Evolutionary conservation across 2,797 vertebrate genomes (phyloP).

Genomic region (Lagocephalus sceleratus): DNA sequence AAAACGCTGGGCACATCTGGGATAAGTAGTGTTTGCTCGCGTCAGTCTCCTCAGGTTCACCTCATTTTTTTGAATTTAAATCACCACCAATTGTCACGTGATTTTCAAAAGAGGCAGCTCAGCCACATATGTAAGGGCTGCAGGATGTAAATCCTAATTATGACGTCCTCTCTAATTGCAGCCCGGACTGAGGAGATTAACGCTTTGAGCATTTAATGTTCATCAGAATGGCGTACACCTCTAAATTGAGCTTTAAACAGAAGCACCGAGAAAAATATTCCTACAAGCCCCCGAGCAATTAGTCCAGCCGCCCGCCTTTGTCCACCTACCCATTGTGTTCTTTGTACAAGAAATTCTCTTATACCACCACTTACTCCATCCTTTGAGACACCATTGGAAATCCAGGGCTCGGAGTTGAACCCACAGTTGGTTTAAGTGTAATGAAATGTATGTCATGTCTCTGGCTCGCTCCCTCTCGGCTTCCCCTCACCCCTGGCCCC

Average conservation of each 20-base stretch:
- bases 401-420: constrained; percentile 67
- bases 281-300: constrained; percentile 68
- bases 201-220: constrained; percentile 24
- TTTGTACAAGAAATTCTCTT: constrained; percentile 67
- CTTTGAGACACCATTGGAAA: constrained; percentile 68
- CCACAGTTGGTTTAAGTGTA: constrained; percentile 76
- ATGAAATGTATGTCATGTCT: constrained; percentile 78
- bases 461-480: constrained; percentile 61
- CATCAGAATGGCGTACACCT: constrained; percentile 22
- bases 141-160: constrained; percentile 20
- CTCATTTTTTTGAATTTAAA: constrained; percentile 46
- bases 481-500: constrained; percentile 58
- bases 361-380: constrained; percentile 68
- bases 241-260: constrained; percentile 63
- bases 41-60: constrained; percentile 9
- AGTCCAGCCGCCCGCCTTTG: constrained; percentile 66
- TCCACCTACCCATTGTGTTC: constrained; percentile 71
- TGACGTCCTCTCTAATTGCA: constrained; percentile 27
- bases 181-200: constrained; percentile 31
- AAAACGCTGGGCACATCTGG: constrained; percentile 57
- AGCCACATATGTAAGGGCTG: constrained; percentile 5
- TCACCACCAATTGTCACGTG: background rate
- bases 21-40: constrained; percentile 49
- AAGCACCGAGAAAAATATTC: constrained; percentile 66
- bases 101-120: background rate